Percentiles rank a stretch among this genome's conserved stretches.
Evolutionary conservation across 2,888 invertebrate species (phyloP).

Genomic region (Abscondita cerata): DNA sequence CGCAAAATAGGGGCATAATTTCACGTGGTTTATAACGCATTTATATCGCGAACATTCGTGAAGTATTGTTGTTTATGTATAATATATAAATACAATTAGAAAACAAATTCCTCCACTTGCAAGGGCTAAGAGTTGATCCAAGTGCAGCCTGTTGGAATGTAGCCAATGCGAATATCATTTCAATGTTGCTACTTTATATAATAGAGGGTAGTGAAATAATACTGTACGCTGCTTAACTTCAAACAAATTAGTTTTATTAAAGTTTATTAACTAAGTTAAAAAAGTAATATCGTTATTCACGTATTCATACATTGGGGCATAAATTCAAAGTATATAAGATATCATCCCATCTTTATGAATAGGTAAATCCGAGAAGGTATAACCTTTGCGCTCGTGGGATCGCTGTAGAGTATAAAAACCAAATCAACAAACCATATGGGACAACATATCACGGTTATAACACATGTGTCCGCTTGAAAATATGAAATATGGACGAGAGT

Average conservation of each 20-base stretch:
- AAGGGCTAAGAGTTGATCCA: slow-evolving; percentile 41
- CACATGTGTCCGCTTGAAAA: slow-evolving; percentile 44
- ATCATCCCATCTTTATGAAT: slow-evolving; percentile 49
- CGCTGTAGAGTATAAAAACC: slow-evolving; percentile 52
- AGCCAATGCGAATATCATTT: slow-evolving; percentile 51
- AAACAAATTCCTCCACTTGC: slow-evolving; percentile 33
- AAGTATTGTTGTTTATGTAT: slow-evolving; percentile 21
- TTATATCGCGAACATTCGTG: slow-evolving; percentile 24
- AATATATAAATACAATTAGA: slow-evolving; percentile 23
- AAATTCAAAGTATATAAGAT: slow-evolving; percentile 31
- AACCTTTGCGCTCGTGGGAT: slow-evolving; percentile 49
- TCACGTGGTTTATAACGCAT: slow-evolving; percentile 35
- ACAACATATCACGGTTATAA: slow-evolving; percentile 46
- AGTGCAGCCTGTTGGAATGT: slow-evolving; percentile 54
- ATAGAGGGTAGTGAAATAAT: slow-evolving; percentile 49
- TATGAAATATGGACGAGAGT: slow-evolving; percentile 44
- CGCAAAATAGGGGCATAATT: slow-evolving; percentile 28
- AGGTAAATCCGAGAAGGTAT: slow-evolving; percentile 52
- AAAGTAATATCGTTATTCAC: slow-evolving; percentile 12
- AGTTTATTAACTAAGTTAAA: slow-evolving; percentile 16
- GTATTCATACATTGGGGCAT: slow-evolving; percentile 27
- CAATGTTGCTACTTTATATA: slow-evolving; percentile 48
- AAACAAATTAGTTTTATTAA: slow-evolving; percentile 41
- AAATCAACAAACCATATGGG: slow-evolving; percentile 53
- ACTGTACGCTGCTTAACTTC: slow-evolving; percentile 48